phyloP scores from a whole-genome alignment of 2,888 invertebrate species.

The Epistrophe grossulariae region DNA sequence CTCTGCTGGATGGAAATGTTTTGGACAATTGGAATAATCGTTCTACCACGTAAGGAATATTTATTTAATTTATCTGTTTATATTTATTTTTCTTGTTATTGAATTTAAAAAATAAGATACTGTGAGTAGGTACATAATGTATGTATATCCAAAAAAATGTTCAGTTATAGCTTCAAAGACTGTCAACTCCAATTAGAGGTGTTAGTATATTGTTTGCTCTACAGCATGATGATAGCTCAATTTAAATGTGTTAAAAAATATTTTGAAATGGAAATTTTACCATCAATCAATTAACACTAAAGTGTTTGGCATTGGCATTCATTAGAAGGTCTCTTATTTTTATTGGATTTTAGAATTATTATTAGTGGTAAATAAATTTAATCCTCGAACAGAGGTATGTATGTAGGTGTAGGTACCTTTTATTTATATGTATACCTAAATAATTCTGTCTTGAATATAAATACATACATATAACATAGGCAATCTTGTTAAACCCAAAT shows the following conservation, averaged over 20 bases:
- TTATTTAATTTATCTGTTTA: not conserved
- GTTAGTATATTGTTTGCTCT: constrained; percentile 34
- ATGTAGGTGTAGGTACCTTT: no score
- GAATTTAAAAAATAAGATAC: not conserved
- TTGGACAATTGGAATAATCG: constrained; percentile 92
- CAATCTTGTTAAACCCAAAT: no score
- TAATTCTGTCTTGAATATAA: no score
- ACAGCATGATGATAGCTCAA: constrained; percentile 76
- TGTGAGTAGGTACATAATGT: no score
- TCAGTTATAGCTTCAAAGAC: constrained; percentile 37
- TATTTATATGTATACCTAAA: not conserved
- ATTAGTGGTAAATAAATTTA: not conserved
- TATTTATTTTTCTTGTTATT: constrained; percentile 54
- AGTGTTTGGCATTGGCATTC: constrained; percentile 4
- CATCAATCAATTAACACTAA: constrained; percentile 34
- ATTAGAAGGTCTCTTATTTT: constrained; percentile 6
- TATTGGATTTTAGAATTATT: constrained; percentile 44
- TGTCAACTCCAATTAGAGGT: constrained; percentile 60
- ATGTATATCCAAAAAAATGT: not conserved
- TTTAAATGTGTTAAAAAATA: constrained; percentile 67
- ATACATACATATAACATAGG: no score
- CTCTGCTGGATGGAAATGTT: constrained; percentile 94
- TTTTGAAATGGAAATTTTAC: constrained; percentile 50
- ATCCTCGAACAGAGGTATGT: not conserved
- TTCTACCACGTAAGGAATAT: constrained; percentile 87